Evolutionary conservation across 2,113 vertebrate genomes (phyloP), one percentile per base, ranked within the genome.

Genomic region (Cochlearius cochlearius): DNA sequence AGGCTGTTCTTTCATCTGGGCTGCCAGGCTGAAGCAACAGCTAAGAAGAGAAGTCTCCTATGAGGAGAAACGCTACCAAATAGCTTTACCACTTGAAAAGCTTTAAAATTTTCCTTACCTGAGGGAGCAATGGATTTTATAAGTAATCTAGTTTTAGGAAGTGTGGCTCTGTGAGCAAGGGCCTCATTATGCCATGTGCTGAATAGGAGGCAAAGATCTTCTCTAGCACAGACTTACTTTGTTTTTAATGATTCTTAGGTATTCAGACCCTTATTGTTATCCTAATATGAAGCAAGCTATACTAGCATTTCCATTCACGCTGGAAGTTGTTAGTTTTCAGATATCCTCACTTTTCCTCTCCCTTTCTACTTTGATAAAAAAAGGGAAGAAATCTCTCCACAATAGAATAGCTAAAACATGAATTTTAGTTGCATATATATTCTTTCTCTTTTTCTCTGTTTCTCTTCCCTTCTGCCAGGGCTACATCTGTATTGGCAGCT

Each of bases 81-180:
- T 32, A 88, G 25, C 68, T 83, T 90, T 63, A 58, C 39, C 58
- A n/a, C 73, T 90, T 94, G 81, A 94, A 91, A 93, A 93, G 58
- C 58, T 96, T 91, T 69, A 82, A 87, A 69, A 36, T 90, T 84
- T 94, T 87, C 74, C 49, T 77, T 87, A 94, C 84, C 50, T 87
- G 58, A 92, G 45, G 78, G 58, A 92, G 36, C 32, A 69, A 68
- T 85, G 58, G 58, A 58, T 95, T 97, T 96, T 89, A 73, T 38
- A 91, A 64, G 56, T 87, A 90, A 90, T 95, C 58, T 68, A 58
- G 66, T 87, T 91, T 93, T 79, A 69, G 81, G 38, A 87, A 91
- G 60, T 21, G 29, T 62, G 45, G 8, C 23, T 81, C 36, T 89
- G 29, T 4, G 36, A 92, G 43, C 45, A 80, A 84, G 64, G 36